A percentile compares a stretch with the other conserved stretches of the same genome.
Conservation (phyloP, 2,888 invertebrate genomes). For the Seira sanloemensis region DNA sequence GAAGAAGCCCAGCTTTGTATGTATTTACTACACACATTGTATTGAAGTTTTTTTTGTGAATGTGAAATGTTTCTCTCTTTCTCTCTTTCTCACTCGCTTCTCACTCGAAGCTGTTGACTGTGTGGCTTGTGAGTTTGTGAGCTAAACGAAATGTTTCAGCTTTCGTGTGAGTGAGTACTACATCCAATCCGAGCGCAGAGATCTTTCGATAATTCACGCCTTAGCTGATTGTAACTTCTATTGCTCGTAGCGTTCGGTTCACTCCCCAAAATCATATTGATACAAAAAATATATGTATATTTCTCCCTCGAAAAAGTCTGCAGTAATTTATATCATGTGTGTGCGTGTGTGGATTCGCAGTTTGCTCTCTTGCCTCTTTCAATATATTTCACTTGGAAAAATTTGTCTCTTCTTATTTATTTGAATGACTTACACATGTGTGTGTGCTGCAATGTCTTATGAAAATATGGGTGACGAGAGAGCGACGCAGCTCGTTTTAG, state of each 20-base stretch:
- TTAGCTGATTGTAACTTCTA: slow-evolving; percentile 42
- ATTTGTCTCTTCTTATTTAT: too few species aligned
- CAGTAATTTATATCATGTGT: background rate
- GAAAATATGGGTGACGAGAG: too few species aligned
- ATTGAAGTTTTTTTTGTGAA: background rate
- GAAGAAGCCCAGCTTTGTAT: too few species aligned
- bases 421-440: too few species aligned
- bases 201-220: slow-evolving; percentile 72
- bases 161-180: slow-evolving; percentile 62
- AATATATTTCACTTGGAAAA: too few species aligned
- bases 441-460: too few species aligned
- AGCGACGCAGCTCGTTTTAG: too few species aligned
- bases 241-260: slow-evolving; percentile 48
- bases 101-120: background rate
- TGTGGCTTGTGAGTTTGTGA: slow-evolving; percentile 26
- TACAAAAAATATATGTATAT: too few species aligned
- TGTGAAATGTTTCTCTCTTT: too few species aligned
- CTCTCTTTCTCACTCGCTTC: too few species aligned
- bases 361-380: too few species aligned
- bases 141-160: slow-evolving; percentile 46
- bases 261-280: slow-evolving; percentile 52
- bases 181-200: slow-evolving; percentile 65
- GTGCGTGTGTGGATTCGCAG: too few species aligned
- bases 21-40: background rate
- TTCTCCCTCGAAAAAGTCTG: background rate